A percentile compares a stretch with the other conserved stretches of the same genome.
Conservation (phyloP, 2,113 vertebrate species). For the Onychorhynchus coronatus region DNA sequence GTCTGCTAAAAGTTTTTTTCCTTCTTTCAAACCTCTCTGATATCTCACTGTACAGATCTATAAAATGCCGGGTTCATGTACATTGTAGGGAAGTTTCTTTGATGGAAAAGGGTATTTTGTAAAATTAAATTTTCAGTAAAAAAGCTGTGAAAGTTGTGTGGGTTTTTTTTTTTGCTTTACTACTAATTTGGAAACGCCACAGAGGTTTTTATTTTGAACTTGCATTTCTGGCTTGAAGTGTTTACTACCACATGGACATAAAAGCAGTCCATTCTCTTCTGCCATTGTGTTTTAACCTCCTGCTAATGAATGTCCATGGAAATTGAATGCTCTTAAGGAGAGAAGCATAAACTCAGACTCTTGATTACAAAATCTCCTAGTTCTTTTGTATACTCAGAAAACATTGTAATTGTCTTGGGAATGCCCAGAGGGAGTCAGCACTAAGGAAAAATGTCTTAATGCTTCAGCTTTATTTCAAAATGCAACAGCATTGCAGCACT, state of each 20-base stretch:
- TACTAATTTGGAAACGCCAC: conserved; percentile 5
- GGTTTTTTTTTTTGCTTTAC: conserved; percentile 12
- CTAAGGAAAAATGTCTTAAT: conserved; percentile 29
- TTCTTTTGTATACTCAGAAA: conserved; percentile 52
- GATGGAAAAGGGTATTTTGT: conserved; percentile 78
- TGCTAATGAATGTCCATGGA: conserved; percentile 56
- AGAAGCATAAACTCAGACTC: conserved; percentile 43
- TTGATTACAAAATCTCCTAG: conserved; percentile 49
- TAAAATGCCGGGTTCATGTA: conserved; percentile 38
- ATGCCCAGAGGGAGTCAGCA: conserved; percentile 48
- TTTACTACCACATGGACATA: background rate
- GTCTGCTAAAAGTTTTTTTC: conserved; percentile 65
- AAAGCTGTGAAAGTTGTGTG: conserved; percentile 63
- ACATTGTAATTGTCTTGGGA: conserved; percentile 41
- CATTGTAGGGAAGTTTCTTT: conserved; percentile 67
- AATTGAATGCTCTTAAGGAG: conserved; percentile 54
- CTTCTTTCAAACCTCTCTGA: conserved; percentile 59
- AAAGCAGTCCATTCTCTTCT: conserved; percentile 37
- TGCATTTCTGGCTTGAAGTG: background rate
- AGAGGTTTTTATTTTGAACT: conserved; percentile 41
- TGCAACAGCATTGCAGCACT: background rate
- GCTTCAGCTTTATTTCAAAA: conserved; percentile 36
- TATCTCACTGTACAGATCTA: conserved; percentile 57
- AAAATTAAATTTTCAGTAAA: conserved; percentile 77
- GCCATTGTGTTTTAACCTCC: conserved; percentile 2